A percentile compares a stretch with the other conserved stretches of the same genome.
phyloP scores from a whole-genome alignment of 1,140 invertebrate species.

The Macrosteles quadrilineatus region DNA sequence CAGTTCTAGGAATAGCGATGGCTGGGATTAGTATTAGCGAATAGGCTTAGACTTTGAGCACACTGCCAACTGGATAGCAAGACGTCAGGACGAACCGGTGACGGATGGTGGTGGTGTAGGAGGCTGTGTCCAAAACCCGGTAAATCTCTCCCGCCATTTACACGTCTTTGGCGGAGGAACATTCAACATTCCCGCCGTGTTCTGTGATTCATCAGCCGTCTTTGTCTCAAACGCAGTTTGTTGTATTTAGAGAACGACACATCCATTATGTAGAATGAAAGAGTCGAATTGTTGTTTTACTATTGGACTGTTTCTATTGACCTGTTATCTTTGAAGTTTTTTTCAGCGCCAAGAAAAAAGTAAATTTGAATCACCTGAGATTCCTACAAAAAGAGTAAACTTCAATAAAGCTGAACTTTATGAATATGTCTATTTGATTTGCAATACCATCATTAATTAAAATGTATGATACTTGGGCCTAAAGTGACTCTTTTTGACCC shows the following conservation, averaged over 20 bases:
- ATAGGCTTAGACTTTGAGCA: conserved; percentile 21
- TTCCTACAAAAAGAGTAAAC: no score
- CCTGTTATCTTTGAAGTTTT: no score
- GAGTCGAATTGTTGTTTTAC: no score
- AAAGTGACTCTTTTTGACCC: no score
- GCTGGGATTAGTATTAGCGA: conserved; percentile 14
- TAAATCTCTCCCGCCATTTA: conserved; percentile 11
- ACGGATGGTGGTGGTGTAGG: neutral
- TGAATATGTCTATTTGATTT: no score
- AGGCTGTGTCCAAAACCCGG: neutral
- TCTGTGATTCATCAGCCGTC: neutral
- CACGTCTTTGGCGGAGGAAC: conserved; percentile 10
- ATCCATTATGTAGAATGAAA: neutral
- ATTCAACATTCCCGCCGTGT: neutral
- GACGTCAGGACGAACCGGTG: neutral
- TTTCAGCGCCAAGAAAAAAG: no score
- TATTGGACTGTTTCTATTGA: no score
- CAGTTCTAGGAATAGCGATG: conserved; percentile 18
- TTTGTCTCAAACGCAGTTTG: conserved; percentile 9
- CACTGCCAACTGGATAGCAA: neutral
- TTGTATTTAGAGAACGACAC: neutral
- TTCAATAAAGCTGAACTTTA: no score
- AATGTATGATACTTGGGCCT: no score
- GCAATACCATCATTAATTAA: no score
- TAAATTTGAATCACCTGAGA: no score